Conservation (phyloP, 2,113 vertebrate species). For the Anarrhichthys ocellatus region DNA sequence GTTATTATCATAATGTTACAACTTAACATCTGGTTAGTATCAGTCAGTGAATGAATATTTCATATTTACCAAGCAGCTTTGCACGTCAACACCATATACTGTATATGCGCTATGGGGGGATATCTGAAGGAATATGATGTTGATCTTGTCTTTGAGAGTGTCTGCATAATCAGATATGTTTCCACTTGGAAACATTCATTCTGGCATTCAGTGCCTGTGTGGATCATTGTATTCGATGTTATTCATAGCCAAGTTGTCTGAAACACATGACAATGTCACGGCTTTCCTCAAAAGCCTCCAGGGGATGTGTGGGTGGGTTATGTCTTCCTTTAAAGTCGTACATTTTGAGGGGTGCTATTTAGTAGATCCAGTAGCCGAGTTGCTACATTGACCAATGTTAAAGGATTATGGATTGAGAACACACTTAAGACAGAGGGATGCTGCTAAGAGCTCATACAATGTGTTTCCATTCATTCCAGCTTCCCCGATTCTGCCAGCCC, state of each 20-base stretch:
- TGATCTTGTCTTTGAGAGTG: not conserved
- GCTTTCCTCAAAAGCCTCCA: slow-evolving; percentile 45
- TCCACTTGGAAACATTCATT: slow-evolving; percentile 16
- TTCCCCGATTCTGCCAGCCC: slow-evolving; percentile 67
- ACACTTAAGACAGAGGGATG: slow-evolving; percentile 35
- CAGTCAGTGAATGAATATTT: not conserved
- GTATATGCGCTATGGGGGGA: not conserved
- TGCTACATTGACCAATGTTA: slow-evolving; percentile 54
- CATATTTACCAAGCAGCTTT: not conserved
- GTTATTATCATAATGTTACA: not conserved
- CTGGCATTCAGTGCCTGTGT: slow-evolving; percentile 10
- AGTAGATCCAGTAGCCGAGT: slow-evolving; percentile 32
- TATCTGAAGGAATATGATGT: not conserved
- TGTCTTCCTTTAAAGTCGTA: slow-evolving; percentile 46
- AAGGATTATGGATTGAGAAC: slow-evolving; percentile 54
- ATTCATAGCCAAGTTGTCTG: slow-evolving; percentile 56
- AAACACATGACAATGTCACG: slow-evolving; percentile 41
- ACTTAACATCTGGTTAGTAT: not conserved
- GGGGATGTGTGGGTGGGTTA: slow-evolving; percentile 36
- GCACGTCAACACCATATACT: not conserved
- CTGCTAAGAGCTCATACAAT: slow-evolving; percentile 37
- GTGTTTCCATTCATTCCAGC: slow-evolving; percentile 67
- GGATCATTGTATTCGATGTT: slow-evolving; percentile 42
- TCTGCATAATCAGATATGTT: slow-evolving; percentile 26
- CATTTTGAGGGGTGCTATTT: slow-evolving; percentile 25